Conservation (phyloP, 2,113 vertebrate species). For the Brachyistius frenatus region DNA sequence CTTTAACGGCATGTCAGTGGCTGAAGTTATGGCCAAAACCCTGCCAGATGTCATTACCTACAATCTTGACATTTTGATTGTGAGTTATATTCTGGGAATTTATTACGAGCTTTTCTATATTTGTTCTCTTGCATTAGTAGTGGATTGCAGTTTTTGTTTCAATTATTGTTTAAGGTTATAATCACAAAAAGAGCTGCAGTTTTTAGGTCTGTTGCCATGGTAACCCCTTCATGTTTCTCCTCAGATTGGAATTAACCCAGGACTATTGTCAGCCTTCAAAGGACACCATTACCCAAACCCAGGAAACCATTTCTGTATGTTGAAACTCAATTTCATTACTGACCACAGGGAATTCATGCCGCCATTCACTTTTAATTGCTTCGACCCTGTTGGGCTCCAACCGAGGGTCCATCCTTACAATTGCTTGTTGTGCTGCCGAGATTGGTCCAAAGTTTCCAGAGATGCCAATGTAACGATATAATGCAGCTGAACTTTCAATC, state of each 20-base stretch:
- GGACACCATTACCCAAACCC: constrained; percentile 98
- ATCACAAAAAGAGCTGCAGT: constrained; percentile 5
- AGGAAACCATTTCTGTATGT: constrained; percentile 99
- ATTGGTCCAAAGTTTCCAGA: constrained; percentile 2
- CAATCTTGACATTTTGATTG: constrained; percentile 97
- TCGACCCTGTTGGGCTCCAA: not conserved
- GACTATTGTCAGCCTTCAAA: constrained; percentile 97
- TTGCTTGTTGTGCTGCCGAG: not conserved
- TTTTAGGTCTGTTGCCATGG: constrained; percentile 36
- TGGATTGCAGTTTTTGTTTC: not conserved
- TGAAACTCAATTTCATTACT: constrained; percentile 36
- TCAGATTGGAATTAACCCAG: constrained; percentile 98
- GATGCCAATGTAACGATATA: not conserved
- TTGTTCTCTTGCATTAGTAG: not conserved
- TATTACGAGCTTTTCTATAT: not conserved
- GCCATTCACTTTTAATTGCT: not conserved
- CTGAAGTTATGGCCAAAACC: constrained; percentile 94
- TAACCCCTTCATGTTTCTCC: constrained; percentile 65
- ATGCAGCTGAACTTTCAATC: not conserved
- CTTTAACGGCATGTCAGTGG: constrained; percentile 95
- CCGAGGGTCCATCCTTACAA: not conserved
- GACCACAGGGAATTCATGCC: constrained; percentile 4
- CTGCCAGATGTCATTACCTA: constrained; percentile 95
- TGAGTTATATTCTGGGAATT: constrained; percentile 81
- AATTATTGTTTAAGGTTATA: constrained; percentile 10